A percentile compares a stretch with the other conserved stretches of the same genome.
These are phyloP conservation scores for Xenus cinereus DNA, from an alignment of 2,113 vertebrate genomes.

Conservation along the genomic window DNA sequence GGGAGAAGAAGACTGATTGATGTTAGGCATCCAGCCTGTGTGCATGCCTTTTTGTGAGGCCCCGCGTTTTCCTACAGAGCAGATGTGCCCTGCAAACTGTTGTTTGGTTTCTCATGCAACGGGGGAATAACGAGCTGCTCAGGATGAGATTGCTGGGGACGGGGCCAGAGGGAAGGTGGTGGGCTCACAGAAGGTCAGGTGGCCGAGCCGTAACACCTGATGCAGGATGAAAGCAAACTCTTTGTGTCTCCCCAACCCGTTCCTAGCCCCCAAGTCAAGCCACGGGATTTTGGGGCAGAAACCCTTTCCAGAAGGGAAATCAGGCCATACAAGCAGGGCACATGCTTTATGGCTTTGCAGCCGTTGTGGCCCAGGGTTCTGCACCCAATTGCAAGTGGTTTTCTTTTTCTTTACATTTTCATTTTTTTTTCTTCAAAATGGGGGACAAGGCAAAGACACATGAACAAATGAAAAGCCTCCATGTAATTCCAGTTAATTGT, in stretches of 20 bases:
- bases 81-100: neutral
- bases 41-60: neutral
- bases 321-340: accelerated
- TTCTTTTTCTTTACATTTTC: accelerated
- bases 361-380: neutral
- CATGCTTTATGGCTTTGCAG: neutral
- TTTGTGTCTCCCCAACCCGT: neutral
- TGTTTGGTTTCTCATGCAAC: neutral
- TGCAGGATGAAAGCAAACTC: neutral
- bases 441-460: neutral
- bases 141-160: neutral
- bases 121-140: neutral
- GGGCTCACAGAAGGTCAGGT: neutral
- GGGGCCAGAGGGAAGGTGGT: neutral
- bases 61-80: neutral
- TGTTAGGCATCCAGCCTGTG: neutral
- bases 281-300: accelerated
- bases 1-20: neutral
- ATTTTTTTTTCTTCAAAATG: neutral
- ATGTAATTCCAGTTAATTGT: neutral
- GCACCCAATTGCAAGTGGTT: accelerated
- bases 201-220: neutral
- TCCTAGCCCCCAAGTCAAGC: neutral
- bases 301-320: neutral
- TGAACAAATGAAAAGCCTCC: neutral